These are phyloP conservation scores for Batillaria attramentaria DNA, from an alignment of 1,140 invertebrate genomes.

Conservation along the genomic window DNA sequence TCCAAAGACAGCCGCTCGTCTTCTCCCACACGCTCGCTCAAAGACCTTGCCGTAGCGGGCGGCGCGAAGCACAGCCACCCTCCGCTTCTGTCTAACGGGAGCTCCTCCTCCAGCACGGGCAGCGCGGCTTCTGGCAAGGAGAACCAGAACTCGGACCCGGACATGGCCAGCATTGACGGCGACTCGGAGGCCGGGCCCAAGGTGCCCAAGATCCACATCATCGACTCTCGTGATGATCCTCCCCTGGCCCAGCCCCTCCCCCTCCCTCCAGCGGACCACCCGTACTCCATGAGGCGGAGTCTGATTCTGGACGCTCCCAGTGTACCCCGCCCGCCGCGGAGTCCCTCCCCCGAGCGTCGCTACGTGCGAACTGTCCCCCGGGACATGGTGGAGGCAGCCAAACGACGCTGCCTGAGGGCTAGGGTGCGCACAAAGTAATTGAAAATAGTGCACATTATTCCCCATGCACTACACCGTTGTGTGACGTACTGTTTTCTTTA, in stretches of 20 bases:
- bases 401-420: conserved; percentile 53
- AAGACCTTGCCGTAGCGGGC: conserved; percentile 30
- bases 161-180: conserved; percentile 39
- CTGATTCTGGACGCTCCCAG: conserved; percentile 66
- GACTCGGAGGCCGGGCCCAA: conserved; percentile 27
- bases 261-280: conserved; percentile 57
- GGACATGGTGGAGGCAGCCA: conserved; percentile 61
- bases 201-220: conserved; percentile 64
- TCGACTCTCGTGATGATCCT: conserved; percentile 50
- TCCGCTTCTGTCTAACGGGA: neutral
- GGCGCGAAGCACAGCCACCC: neutral
- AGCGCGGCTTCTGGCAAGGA: conserved; percentile 41
- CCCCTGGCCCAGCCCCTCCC: conserved; percentile 57
- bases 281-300: conserved; percentile 62
- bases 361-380: conserved; percentile 63
- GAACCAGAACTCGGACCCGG: conserved; percentile 32
- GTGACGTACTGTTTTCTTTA: neutral
- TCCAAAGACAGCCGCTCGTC: conserved; percentile 39
- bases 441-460: too few relatives aligned
- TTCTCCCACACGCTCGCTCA: neutral
- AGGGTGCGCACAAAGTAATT: conserved; percentile 60
- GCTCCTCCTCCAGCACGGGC: conserved; percentile 8
- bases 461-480: neutral
- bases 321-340: conserved; percentile 54
- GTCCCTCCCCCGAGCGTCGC: conserved; percentile 63